Base-by-base conservation (phyloP, 2,797 vertebrate species). In the Gymnothorax reevesii region DNA sequence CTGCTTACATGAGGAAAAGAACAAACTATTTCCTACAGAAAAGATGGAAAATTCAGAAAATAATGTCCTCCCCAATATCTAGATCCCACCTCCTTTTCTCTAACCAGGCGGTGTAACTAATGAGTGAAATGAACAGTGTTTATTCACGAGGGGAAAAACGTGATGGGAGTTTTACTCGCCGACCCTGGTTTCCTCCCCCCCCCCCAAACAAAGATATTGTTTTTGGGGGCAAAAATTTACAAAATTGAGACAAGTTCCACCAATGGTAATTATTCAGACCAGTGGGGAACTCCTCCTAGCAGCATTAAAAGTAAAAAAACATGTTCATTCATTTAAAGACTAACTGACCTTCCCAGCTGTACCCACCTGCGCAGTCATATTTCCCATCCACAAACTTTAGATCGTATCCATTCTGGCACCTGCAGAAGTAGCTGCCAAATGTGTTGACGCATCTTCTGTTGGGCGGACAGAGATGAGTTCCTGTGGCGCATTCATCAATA, bases 381-480 rank as follows among this genome's bases (percentile, higher is more conserved):
- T 88, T 98, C 71, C 95, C 92, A 0, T 92, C 88, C 82, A 95
- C 12, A 4, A 98, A 97, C 92, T 97, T 98, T 73, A 99, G 95
- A 73, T 99, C 97, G 13, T 96, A 98, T 73, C 98, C 99, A 25
- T 91, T 92, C 88, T 97, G 97, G 88, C 98, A 99, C 90, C 98
- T 99, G 97, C 99, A 99, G 92, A 95, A 98, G 94, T 97, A 99
- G 92, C 97, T 99, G 84, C 98, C 98, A 87, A 99, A 99, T 0
- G 99, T 99, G 94, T 99, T 99, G 87, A 97, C 90, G 2, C 99
- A 99, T 90, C 97, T 97, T 86, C 97, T 96, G 91, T 98, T 97
- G 91, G 94, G 95, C 0, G 97, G 97, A 87, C 99, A 99, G 79
- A 96, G 89, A 87, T 94, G 95, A 94, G 93, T 96, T 75, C 95